Conservation (phyloP, 2,113 vertebrate species). For the Bagarius yarrelli region DNA sequence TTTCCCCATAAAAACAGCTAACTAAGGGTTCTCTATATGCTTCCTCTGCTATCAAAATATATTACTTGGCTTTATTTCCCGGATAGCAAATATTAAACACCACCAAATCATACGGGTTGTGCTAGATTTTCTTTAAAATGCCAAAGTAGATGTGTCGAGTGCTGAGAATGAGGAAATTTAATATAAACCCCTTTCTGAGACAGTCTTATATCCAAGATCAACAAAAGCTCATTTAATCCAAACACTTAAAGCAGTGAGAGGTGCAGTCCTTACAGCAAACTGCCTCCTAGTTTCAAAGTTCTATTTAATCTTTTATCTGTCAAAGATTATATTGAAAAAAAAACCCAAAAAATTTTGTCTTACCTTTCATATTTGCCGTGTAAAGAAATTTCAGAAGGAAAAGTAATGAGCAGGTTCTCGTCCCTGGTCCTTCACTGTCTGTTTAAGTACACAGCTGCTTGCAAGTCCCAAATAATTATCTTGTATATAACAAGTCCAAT, state of each 20-base stretch:
- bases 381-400: constrained; percentile 21
- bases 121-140: constrained; percentile 39
- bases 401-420: constrained; percentile 8
- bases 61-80: constrained; percentile 34
- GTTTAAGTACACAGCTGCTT: neutral
- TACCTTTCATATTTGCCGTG: constrained; percentile 75
- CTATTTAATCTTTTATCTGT: neutral
- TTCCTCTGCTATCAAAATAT: constrained; percentile 22
- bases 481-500: constrained; percentile 7
- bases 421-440: constrained; percentile 3
- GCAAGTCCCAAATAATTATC: constrained; percentile 18
- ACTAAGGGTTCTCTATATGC: constrained; percentile 35
- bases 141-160: constrained; percentile 51
- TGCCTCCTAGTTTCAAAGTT: constrained; percentile 50
- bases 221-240: constrained; percentile 60
- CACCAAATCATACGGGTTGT: constrained; percentile 44
- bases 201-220: constrained; percentile 65
- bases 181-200: constrained; percentile 51
- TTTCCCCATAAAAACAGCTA: constrained; percentile 43
- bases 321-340: neutral
- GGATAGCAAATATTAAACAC: constrained; percentile 47
- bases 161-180: constrained; percentile 28
- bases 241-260: constrained; percentile 42
- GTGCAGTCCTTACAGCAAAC: constrained; percentile 50
- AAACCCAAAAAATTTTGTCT: neutral